Conservation (phyloP, 2,113 vertebrate species). For the Abramis brama region DNA sequence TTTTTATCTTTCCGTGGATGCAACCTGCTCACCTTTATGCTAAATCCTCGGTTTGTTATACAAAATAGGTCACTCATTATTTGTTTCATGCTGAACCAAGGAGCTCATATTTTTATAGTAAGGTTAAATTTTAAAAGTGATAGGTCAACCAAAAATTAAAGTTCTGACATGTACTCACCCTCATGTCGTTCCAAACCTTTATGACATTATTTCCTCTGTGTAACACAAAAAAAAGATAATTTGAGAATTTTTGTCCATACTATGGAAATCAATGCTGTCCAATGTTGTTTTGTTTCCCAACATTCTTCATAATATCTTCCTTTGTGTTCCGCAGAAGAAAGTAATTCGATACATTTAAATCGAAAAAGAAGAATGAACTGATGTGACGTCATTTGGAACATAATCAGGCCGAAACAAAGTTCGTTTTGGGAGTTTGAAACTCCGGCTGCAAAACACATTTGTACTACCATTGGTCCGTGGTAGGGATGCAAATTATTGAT, state of each 20-base stretch:
- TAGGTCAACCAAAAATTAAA: not conserved
- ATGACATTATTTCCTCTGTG: not conserved
- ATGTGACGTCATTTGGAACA: too few species aligned
- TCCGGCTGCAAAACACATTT: too few species aligned
- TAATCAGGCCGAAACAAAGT: too few species aligned
- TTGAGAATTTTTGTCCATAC: not conserved
- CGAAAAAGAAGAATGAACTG: too few species aligned
- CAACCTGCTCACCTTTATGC: not conserved
- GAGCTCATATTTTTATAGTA: not conserved
- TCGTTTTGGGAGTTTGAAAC: too few species aligned
- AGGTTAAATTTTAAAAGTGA: not conserved
- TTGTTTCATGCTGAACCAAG: not conserved
- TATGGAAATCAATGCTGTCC: not conserved
- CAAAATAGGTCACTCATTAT: not conserved
- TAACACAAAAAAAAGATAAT: not conserved
- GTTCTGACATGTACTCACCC: not conserved
- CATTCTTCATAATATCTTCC: not conserved
- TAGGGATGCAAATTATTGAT: too few species aligned
- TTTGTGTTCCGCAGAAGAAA: not conserved
- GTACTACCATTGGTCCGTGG: too few species aligned
- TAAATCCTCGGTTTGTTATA: not conserved
- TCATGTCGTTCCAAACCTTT: not conserved
- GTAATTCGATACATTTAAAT: not conserved
- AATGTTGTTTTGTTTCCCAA: not conserved
- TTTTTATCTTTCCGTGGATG: slow-evolving; percentile 2